Evolutionary conservation across 2,113 vertebrate genomes (phyloP).

Genomic region (Smithornis capensis): DNA sequence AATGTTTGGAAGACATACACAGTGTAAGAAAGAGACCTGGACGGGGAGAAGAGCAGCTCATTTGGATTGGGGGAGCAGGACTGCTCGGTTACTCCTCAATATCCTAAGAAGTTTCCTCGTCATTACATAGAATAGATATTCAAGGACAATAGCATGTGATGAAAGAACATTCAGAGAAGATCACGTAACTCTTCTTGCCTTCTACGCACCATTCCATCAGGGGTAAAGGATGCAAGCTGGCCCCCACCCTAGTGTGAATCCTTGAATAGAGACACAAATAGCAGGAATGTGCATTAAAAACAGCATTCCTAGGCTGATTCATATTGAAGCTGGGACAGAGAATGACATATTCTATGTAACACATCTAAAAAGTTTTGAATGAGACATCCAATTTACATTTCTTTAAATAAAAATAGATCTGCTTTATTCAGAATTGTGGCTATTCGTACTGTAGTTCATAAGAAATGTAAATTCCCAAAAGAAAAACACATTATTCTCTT

Average conservation of each 20-base stretch:
- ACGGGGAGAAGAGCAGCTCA: background rate
- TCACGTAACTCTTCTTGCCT: background rate
- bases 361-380: background rate
- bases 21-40: background rate
- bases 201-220: background rate
- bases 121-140: background rate
- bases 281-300: background rate
- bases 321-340: background rate
- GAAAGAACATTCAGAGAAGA: background rate
- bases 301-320: background rate
- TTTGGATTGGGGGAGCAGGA: background rate
- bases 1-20: background rate
- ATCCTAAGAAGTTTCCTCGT: background rate
- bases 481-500: conserved; percentile 12
- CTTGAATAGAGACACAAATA: background rate
- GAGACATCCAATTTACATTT: conserved; percentile 8
- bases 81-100: background rate
- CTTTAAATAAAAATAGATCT: conserved; percentile 19
- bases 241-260: background rate
- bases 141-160: background rate
- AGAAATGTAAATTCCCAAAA: conserved; percentile 28
- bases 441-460: background rate
- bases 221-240: background rate
- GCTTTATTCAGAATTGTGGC: conserved; percentile 11
- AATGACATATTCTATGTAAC: background rate